Conservation (phyloP, 2,113 vertebrate species). For the Anoura caudifer region DNA sequence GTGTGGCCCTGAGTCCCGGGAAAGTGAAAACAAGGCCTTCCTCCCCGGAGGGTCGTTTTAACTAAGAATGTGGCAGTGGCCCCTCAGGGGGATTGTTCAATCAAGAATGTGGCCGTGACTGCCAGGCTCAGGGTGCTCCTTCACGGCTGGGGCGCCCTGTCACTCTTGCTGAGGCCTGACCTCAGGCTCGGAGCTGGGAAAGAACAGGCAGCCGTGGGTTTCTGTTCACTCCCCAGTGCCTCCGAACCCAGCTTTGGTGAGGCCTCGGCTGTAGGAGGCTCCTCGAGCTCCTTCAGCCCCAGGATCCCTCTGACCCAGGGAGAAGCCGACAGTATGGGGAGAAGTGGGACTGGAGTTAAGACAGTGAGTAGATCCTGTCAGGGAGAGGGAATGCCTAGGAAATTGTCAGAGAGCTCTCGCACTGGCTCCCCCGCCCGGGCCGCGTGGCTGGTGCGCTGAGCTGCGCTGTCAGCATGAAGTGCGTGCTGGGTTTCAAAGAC, state of each 20-base stretch:
- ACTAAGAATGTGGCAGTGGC: not conserved
- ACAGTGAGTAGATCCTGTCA: not conserved
- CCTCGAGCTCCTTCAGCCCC: not conserved
- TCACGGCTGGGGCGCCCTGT: not conserved
- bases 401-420: not conserved
- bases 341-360: not conserved
- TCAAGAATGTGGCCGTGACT: not conserved
- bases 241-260: not conserved
- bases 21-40: not conserved
- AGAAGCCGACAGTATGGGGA: not conserved
- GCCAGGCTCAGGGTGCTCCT: no score
- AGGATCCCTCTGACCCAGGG: not conserved
- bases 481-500: not conserved
- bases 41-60: not conserved
- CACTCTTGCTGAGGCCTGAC: not conserved
- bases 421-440: accelerated
- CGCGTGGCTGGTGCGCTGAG: accelerated
- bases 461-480: not conserved
- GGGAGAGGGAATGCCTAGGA: not conserved
- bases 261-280: not conserved
- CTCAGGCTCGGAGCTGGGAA: not conserved
- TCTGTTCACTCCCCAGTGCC: not conserved
- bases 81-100: no score
- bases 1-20: not conserved
- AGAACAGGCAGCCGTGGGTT: accelerated